Evolutionary conservation across 2,113 vertebrate genomes (phyloP), one percentile per base, ranked within the genome.

Genomic region (Psammodynastes pulverulentus): DNA sequence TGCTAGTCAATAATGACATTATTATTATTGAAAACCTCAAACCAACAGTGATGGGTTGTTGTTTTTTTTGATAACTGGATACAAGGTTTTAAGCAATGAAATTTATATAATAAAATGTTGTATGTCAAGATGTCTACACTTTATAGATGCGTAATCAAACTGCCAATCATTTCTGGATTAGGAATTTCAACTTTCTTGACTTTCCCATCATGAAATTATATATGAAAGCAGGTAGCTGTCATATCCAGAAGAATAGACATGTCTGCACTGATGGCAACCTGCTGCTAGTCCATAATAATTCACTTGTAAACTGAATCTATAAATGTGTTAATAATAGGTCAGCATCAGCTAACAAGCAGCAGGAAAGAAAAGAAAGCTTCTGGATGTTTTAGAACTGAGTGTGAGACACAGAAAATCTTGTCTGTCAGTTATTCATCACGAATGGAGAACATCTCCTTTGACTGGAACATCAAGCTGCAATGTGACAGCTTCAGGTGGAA

Each of bases 391-490:
- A 96, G 92, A 51, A 67, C 88, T 9, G 51, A 96, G 93, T 88
- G 92, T 29, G 94, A 89, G 94, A 45, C 92, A 93, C 92, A 92
- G 91, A 91, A 97, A 97, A 96, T 95, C 95, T 84, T 97, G 95
- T 95, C 94, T 97, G 96, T 97, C 96, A 96, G 96, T 96, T 96
- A 89, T 93, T 94, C 93, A 95, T 97, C 97, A 97, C 94, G 87
- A 93, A 92, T 45, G 91, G 91, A 89, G 53, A 87, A 91, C 93
- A 95, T 62, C 93, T 90, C 92, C 92, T 94, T 88, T 97, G 95
- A 95, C 95, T 95, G 97, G 96, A 97, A 94, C 91, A 93, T 96
- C 95, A 94, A 96, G 91, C 91, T 90, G 54, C 9, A 43, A 91
- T 90, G 94, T 97, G 97, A 97, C 96, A 97, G 96, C 91, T 95